Conservation (phyloP, 2,113 vertebrate genomes). For the Paedocypris sp. region DNA sequence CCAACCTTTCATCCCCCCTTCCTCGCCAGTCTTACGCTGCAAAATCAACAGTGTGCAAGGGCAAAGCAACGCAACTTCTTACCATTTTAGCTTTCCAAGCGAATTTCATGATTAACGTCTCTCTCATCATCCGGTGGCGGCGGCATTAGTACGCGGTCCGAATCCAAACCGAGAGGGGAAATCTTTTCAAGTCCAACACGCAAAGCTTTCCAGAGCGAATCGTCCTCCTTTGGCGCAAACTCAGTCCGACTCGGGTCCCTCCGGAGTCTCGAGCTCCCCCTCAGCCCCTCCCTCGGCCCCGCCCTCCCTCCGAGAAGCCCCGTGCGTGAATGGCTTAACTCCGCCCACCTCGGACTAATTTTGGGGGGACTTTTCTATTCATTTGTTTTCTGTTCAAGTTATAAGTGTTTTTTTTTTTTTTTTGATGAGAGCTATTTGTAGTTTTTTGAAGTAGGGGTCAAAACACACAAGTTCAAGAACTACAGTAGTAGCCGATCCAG, state of each 20-base stretch:
- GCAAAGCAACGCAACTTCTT: constrained; percentile 42
- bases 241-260: constrained; percentile 22
- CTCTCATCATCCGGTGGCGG: constrained; percentile 57
- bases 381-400: not conserved
- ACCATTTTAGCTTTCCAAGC: constrained; percentile 94
- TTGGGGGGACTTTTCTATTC: constrained; percentile 34
- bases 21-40: constrained; percentile 17
- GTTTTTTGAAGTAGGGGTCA: too few relatives aligned
- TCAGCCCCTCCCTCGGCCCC: constrained; percentile 8
- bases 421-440: too few relatives aligned
- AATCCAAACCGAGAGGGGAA: constrained; percentile 34
- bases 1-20: constrained; percentile 22
- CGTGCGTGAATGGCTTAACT: constrained; percentile 39
- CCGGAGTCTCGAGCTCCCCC: constrained; percentile 22
- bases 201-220: not conserved
- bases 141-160: constrained; percentile 54
- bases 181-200: not conserved
- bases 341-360: constrained; percentile 46
- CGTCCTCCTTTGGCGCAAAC: constrained; percentile 5
- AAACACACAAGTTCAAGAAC: too few relatives aligned
- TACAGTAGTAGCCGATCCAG: too few relatives aligned
- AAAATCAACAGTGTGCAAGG: constrained; percentile 38
- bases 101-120: constrained; percentile 81
- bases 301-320: constrained; percentile 4
- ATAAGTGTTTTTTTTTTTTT: not conserved